Base-by-base conservation (phyloP, 2,888 invertebrate genomes). In the Plagodis dolabraria region DNA sequence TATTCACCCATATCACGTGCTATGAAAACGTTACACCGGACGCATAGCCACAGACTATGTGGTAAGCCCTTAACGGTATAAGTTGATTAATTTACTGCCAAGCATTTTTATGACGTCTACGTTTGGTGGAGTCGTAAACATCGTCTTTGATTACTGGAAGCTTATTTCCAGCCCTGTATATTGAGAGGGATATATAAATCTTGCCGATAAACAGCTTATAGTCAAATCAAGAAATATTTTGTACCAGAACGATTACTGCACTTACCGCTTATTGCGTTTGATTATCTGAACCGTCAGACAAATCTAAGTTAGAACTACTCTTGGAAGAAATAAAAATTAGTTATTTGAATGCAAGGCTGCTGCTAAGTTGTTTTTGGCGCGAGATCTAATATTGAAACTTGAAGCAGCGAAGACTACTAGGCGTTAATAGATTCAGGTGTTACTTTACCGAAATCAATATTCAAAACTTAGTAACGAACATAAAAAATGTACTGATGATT, bases 41-140 rank as follows among this genome's bases (percentile, higher is more conserved):
- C 43, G 53, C 54, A 44, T 53, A 47, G 52, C 48, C 48, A 52
- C 64, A 65, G 44, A 64, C 46, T 58, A 60, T 67, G 66, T 61
- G 66, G 69, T 63, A 62, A 57, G 53, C 57, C 67, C 66, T 67
- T 64, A 64, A 66, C 63, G 57, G 63, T 61, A 60, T 64, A 52
- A 60, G 56, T 63, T 64, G 68, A 68, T 68, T 63, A 68, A 68
- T 68, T 64, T 66, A 68, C 68, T 63, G 59, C 60, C 59, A 49
- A 60, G 52, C 58, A 59, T 64, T 68, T 35, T 68, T 68, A 68
- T 68, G 64, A 68, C 68, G 46, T 51, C 64, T 64, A 60, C 63
- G 68, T 68, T 68, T 64, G 65, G 68, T 61, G 47, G 57, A 55
- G 65, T 59, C 65, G 60, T 60, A 60, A 60, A 68, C 63, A 68